Evolutionary conservation across 2,888 invertebrate species (phyloP).

Genomic region (Penaeus monodon): DNA sequence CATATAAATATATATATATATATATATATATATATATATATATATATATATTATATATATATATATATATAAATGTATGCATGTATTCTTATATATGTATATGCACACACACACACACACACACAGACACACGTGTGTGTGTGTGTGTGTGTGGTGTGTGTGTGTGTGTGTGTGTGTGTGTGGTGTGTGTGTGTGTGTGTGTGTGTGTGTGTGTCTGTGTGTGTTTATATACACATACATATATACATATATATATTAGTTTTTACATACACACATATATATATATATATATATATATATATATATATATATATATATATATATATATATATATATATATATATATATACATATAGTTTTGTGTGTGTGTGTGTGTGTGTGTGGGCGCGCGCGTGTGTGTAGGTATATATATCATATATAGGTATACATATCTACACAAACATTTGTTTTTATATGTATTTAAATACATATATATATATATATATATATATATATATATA

Average conservation of each 20-base stretch:
- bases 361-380: neutral
- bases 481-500: neutral
- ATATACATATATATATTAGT: neutral
- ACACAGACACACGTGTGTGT: too few species aligned
- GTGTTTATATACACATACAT: neutral
- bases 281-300: neutral
- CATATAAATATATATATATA: too few species aligned
- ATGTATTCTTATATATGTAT: too few species aligned
- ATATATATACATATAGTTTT: neutral
- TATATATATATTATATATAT: too few species aligned
- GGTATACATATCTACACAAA: neutral
- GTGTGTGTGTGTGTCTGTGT: too few species aligned
- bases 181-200: too few species aligned
- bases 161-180: too few species aligned
- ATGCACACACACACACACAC: too few species aligned
- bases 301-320: constrained; percentile 2
- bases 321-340: constrained; percentile 4
- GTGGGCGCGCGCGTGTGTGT: neutral
- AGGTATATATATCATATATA: neutral
- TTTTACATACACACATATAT: neutral
- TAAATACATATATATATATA: neutral
- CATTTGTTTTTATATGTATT: neutral
- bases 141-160: too few species aligned
- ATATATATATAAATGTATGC: too few species aligned
- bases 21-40: too few species aligned